Evolutionary conservation across 2,797 vertebrate genomes (phyloP).

Genomic region (Melanotaenia parkinsoni): DNA sequence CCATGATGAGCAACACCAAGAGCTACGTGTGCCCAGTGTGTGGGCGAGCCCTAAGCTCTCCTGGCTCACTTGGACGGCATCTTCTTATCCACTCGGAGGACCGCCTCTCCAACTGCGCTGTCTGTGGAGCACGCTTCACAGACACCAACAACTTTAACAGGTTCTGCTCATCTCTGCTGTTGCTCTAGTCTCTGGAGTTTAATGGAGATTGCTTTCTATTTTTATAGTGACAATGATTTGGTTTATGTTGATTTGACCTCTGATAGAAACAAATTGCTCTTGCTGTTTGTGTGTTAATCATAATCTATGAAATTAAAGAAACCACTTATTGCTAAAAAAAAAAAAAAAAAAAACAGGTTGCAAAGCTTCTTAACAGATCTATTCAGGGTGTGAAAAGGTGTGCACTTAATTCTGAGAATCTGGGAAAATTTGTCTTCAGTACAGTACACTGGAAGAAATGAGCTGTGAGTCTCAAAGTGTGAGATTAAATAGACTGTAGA

Average conservation of each 20-base stretch:
- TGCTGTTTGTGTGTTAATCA: too few relatives aligned
- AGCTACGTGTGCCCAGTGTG: slow-evolving; percentile 97
- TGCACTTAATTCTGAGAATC: background rate
- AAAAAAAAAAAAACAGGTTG: background rate
- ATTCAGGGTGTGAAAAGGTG: background rate
- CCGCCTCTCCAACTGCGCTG: slow-evolving; percentile 97
- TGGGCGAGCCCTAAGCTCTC: slow-evolving; percentile 95
- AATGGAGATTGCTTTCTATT: slow-evolving; percentile 1
- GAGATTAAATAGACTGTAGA: slow-evolving; percentile 38
- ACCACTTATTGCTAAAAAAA: background rate
- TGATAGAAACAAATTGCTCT: background rate
- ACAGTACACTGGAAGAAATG: background rate
- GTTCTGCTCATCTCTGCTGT: slow-evolving; percentile 62
- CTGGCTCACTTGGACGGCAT: slow-evolving; percentile 94
- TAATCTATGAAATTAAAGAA: background rate
- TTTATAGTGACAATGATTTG: background rate
- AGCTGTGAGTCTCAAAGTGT: slow-evolving; percentile 16
- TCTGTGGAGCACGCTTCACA: slow-evolving; percentile 95
- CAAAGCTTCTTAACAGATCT: background rate
- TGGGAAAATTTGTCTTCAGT: background rate
- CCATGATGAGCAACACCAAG: slow-evolving; percentile 92
- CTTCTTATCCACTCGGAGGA: slow-evolving; percentile 98
- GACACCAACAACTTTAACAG: slow-evolving; percentile 96
- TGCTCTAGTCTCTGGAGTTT: slow-evolving; percentile 8
- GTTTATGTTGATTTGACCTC: background rate